Evolutionary conservation across 2,113 vertebrate species (phyloP).

Genomic region (Sebastes fasciatus): DNA sequence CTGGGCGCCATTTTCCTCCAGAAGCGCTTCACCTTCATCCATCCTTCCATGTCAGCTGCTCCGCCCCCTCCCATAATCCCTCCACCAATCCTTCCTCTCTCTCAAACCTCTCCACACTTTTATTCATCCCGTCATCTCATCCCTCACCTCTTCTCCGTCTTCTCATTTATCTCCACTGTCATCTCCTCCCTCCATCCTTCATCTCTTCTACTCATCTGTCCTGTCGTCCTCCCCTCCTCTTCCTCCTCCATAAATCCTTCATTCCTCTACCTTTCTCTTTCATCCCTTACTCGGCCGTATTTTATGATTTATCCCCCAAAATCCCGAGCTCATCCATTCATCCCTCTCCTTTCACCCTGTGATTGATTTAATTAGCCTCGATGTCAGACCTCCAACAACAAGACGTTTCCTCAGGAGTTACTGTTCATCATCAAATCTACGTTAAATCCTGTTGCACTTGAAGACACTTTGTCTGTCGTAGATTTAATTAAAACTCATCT

Average conservation of each 20-base stretch:
- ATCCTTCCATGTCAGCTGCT: neutral
- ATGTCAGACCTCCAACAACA: slow-evolving; percentile 2
- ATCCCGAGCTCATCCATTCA: neutral
- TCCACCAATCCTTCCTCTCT: neutral
- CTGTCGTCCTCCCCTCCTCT: slow-evolving; percentile 9
- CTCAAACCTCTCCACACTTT: neutral
- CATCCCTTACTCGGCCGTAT: neutral
- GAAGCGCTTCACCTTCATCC: neutral
- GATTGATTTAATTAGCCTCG: slow-evolving; percentile 30
- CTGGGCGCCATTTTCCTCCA: neutral
- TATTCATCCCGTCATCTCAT: slow-evolving; percentile 1
- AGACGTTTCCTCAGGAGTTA: neutral
- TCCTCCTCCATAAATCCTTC: slow-evolving; percentile 10
- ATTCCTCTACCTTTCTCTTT: neutral
- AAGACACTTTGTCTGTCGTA: neutral
- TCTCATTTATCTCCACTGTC: no score
- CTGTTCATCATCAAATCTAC: neutral
- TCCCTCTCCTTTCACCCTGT: neutral
- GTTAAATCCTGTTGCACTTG: neutral
- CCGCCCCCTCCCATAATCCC: neutral
- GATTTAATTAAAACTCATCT: slow-evolving; percentile 1
- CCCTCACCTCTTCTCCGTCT: slow-evolving; percentile 9
- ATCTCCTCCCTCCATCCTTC: slow-evolving; percentile 23
- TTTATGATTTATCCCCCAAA: neutral
- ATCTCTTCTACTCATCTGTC: neutral